phyloP scores from a whole-genome alignment of 2,888 invertebrate genomes.

The Perizoma affinitatum region DNA sequence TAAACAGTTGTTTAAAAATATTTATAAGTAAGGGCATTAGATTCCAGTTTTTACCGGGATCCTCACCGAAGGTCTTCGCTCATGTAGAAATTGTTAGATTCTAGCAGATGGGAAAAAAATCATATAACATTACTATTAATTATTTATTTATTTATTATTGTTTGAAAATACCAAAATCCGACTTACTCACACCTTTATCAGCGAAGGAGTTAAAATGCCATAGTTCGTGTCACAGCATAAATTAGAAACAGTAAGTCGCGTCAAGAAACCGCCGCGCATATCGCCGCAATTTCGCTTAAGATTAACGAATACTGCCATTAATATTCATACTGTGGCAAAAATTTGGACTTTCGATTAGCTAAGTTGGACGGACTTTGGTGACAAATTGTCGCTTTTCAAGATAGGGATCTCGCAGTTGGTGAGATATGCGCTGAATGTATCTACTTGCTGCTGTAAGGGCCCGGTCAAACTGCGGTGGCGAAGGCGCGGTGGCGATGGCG shows the following conservation, averaged over 20 bases:
- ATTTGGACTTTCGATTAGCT: slow-evolving; percentile 67
- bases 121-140: no score
- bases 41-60: no score
- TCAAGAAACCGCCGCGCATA: slow-evolving; percentile 80
- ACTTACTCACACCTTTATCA: slow-evolving; percentile 55
- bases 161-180: slow-evolving; percentile 25
- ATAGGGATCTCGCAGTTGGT: slow-evolving; percentile 14
- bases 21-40: no score
- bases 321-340: slow-evolving; percentile 64
- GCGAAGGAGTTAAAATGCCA: slow-evolving; percentile 83
- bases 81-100: no score
- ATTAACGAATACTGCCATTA: slow-evolving; percentile 78
- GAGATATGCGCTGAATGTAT: slow-evolving; percentile 2
- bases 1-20: no score
- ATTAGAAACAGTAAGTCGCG: slow-evolving; percentile 73
- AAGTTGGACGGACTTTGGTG: slow-evolving; percentile 36
- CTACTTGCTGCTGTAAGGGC: neutral
- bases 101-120: no score
- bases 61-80: no score
- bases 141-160: no score
- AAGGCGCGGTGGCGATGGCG: no score
- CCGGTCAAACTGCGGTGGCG: neutral
- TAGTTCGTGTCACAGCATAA: slow-evolving; percentile 82
- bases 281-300: slow-evolving; percentile 79
- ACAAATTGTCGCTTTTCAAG: slow-evolving; percentile 26